Conservation (phyloP, 2,888 invertebrate genomes). For the Phasia obesa region DNA sequence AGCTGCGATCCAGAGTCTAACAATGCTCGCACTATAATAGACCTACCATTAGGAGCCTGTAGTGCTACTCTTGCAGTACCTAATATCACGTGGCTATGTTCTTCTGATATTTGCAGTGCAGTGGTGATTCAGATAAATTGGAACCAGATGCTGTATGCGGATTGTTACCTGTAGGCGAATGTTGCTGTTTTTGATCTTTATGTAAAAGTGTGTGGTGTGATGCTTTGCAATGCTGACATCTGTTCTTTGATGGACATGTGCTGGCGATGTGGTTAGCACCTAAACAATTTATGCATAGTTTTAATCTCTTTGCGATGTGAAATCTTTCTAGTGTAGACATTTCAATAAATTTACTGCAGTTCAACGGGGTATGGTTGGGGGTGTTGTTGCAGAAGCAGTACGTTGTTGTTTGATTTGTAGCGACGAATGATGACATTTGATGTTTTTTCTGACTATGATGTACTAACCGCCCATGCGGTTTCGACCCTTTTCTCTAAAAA, state of each 20-base stretch:
- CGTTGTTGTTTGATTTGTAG: neutral
- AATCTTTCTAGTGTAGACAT: slow-evolving; percentile 5
- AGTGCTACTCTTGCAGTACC: too few relatives aligned
- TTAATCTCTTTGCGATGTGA: neutral
- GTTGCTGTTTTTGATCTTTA: neutral
- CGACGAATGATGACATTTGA: neutral
- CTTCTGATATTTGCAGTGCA: neutral
- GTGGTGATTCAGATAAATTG: neutral
- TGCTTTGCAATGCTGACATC: slow-evolving; percentile 18
- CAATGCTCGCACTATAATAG: too few relatives aligned
- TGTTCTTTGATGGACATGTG: neutral
- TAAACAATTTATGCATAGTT: slow-evolving; percentile 23
- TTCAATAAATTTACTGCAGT: slow-evolving; percentile 27
- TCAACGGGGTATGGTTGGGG: slow-evolving; percentile 1
- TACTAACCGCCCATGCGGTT: slow-evolving; percentile 19
- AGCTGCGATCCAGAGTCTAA: too few relatives aligned
- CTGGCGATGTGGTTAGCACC: slow-evolving; percentile 12
- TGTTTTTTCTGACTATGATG: neutral
- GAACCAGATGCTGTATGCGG: neutral
- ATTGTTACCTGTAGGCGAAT: neutral
- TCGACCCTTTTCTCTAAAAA: slow-evolving; percentile 31
- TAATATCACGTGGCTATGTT: neutral
- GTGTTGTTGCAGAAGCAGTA: slow-evolving; percentile 19
- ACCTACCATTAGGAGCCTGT: too few relatives aligned
- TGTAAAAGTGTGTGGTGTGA: slow-evolving; percentile 29